Conservation (phyloP, 2,113 vertebrate genomes). For the Notothenia coriiceps region DNA sequence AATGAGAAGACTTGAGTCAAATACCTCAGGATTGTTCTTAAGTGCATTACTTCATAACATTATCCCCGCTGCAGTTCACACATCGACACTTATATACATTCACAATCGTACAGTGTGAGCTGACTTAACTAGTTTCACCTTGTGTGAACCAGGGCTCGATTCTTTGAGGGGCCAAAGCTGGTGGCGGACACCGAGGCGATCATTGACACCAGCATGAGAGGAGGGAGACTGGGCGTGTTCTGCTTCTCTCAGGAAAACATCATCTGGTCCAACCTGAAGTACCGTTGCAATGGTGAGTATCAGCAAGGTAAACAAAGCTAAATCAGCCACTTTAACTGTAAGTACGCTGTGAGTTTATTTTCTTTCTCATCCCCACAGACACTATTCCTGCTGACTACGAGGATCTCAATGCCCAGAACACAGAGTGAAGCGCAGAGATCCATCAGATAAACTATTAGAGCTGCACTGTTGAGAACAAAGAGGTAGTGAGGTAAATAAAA, state of each 20-base stretch:
- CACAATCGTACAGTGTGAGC: background rate
- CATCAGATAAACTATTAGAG: constrained; percentile 4
- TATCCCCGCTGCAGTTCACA: background rate
- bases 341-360: constrained; percentile 16
- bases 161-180: constrained; percentile 93
- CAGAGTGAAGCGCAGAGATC: constrained; percentile 62
- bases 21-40: too few species aligned
- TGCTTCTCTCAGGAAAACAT: constrained; percentile 99
- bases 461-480: background rate
- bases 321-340: background rate
- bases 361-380: constrained; percentile 84
- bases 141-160: constrained; percentile 86
- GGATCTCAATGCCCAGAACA: constrained; percentile 86
- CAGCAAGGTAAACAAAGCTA: background rate
- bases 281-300: constrained; percentile 95
- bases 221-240: constrained; percentile 98
- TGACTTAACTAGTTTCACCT: constrained; percentile 6
- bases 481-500: background rate
- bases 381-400: constrained; percentile 94
- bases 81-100: background rate
- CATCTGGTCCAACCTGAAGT: constrained; percentile 99
- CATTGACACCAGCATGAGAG: constrained; percentile 97
- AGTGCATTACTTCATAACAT: too few species aligned
- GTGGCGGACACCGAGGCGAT: constrained; percentile 95
- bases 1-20: too few species aligned